Base-by-base conservation (phyloP, 2,888 invertebrate species). In the Platycheirus rosarum region DNA sequence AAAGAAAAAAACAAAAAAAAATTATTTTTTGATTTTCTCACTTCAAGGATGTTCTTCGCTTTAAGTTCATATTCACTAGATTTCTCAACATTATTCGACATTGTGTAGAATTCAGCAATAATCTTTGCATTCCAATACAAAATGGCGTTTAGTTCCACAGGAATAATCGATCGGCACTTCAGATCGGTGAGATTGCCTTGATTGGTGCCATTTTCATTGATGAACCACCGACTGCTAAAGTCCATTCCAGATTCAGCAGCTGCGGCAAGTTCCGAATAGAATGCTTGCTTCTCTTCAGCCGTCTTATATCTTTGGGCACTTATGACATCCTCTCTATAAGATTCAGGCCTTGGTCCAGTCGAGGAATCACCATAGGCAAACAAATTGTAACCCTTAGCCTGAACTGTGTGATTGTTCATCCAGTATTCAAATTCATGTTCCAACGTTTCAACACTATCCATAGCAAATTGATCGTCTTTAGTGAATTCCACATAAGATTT, bases 241-340 rank as follows among this genome's bases (percentile, higher is more conserved):
- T 98, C 98, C 98, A 98, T 98, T 1, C 98, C 98, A 0, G 97
- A 97, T 89, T 98, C 98, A 0, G 97, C 97, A 0, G 95, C 97
- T 0, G 98, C 94, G 87, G 97, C 97, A 23, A 98, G 88, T 88
- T 98, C 95, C 0, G 95, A 94, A 88, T 96, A 97, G 85, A 95
- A 92, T 32, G 92, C 92, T 85, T 94, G 93, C 85, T 93, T 93
- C 73, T 92, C 92, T 8, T 92, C 92, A 0, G 89, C 86, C 0
- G 92, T 92, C 29, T 91, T 89, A 63, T 94, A 93, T 84, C 42
- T 90, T 89, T 85, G 87, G 0, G 93, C 93, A 53, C 92, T 92
- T 85, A 93, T 92, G 0, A 94, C 90, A 86, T 95, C 94, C 91
- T 94, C 96, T 86, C 94, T 93, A 90, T 97, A 98, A 40, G 97